Evolutionary conservation across 2,113 vertebrate genomes (phyloP).

Genomic region (Mustela lutreola): DNA sequence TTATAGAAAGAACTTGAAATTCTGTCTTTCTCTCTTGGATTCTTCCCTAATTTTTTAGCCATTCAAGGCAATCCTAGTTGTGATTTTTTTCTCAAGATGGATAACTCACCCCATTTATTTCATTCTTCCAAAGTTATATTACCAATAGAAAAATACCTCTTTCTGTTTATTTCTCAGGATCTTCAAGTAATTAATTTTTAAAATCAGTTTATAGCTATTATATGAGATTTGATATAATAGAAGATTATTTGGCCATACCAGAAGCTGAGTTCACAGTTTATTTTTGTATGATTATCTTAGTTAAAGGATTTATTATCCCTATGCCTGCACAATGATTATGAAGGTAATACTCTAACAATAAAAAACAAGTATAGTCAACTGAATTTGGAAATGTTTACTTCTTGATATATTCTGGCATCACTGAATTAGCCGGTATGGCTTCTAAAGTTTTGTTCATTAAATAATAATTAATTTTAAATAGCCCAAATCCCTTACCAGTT

Average conservation of each 20-base stretch:
- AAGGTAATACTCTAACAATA: not conserved
- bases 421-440: not conserved
- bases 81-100: not conserved
- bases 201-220: not conserved
- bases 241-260: not conserved
- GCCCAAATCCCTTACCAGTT: not conserved
- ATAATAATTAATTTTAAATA: not conserved
- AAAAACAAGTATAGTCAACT: not conserved
- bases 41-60: not conserved
- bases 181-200: not conserved
- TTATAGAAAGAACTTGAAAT: not conserved
- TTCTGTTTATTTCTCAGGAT: not conserved
- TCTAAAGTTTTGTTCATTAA: not conserved
- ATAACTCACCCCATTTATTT: not conserved
- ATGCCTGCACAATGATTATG: not conserved
- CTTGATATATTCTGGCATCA: not conserved
- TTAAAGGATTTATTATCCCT: not conserved
- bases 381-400: not conserved
- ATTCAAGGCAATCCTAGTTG: not conserved
- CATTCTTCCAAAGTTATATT: not conserved
- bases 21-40: not conserved
- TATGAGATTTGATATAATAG: not conserved
- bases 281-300: not conserved
- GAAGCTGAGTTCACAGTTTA: not conserved
- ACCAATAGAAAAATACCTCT: not conserved